These are phyloP conservation scores for Margarornis squamiger DNA, from an alignment of 2,797 vertebrate genomes.

Conservation along the genomic window DNA sequence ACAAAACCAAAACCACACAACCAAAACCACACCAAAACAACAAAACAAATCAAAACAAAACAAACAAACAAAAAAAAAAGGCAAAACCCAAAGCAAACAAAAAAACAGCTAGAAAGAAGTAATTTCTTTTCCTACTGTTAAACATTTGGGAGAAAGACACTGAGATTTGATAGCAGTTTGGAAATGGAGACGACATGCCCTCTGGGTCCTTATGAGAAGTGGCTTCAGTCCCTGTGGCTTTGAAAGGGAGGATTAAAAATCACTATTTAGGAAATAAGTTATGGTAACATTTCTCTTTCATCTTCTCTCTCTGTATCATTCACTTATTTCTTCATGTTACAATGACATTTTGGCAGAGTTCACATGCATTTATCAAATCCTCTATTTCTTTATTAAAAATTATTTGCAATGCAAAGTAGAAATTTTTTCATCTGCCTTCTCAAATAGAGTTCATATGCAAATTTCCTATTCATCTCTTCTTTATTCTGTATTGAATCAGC, in stretches of 20 bases:
- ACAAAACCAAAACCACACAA: background rate
- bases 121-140: background rate
- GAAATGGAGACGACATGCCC: background rate
- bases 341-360: conserved; percentile 14
- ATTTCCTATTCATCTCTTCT: conserved; percentile 24
- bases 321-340: background rate
- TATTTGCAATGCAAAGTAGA: conserved; percentile 22
- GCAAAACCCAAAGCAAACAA: no score
- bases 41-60: background rate
- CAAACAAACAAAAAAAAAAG: background rate
- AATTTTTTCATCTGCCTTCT: conserved; percentile 2
- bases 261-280: background rate
- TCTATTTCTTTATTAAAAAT: conserved; percentile 22
- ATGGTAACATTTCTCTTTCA: conserved; percentile 30
- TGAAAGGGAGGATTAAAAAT: background rate
- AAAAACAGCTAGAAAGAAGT: background rate
- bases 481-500: background rate
- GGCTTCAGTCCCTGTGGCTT: background rate
- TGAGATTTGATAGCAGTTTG: background rate
- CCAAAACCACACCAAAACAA: no score
- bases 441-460: background rate
- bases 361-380: background rate
- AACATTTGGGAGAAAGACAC: background rate
- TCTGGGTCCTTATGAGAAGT: background rate
- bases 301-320: background rate